Percentiles rank a stretch among this genome's conserved stretches.
These are phyloP conservation scores for Larimichthys crocea DNA, from an alignment of 2,113 vertebrate species.

Conservation along the genomic window DNA sequence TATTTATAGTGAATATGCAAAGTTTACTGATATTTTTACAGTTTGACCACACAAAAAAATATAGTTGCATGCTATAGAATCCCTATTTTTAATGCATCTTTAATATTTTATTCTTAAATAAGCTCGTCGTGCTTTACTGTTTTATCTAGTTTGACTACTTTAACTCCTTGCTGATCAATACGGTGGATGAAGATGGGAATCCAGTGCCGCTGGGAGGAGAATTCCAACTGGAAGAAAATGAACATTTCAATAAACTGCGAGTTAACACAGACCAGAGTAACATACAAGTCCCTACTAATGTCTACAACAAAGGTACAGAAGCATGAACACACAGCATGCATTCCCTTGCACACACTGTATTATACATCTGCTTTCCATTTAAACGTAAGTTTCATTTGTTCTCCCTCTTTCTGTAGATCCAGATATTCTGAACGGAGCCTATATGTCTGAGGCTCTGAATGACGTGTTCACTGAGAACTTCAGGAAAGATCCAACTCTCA, in stretches of 20 bases:
- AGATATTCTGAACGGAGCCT: slow-evolving; percentile 92
- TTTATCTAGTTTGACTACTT: slow-evolving; percentile 91
- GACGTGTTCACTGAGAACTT: slow-evolving; percentile 94
- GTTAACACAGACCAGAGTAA: slow-evolving; percentile 92
- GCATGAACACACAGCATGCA: background rate
- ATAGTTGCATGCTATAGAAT: background rate
- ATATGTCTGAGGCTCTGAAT: slow-evolving; percentile 96
- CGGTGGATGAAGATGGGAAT: slow-evolving; percentile 87
- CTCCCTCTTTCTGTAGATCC: slow-evolving; percentile 83
- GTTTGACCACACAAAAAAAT: background rate
- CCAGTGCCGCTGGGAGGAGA: slow-evolving; percentile 90
- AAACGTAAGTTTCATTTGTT: background rate
- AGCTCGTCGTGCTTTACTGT: background rate
- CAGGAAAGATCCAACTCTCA: slow-evolving; percentile 92
- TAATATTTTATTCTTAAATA: background rate
- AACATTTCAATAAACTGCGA: slow-evolving; percentile 91
- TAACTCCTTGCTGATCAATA: slow-evolving; percentile 92
- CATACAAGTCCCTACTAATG: slow-evolving; percentile 95
- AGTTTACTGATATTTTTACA: background rate
- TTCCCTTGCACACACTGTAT: background rate
- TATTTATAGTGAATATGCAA: background rate
- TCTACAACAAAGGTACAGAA: slow-evolving; percentile 94
- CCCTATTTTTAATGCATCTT: background rate
- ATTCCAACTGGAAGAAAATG: slow-evolving; percentile 90
- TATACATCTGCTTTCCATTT: background rate